Evolutionary conservation across 2,113 vertebrate species (phyloP).

Genomic region (Mionectes macconnelli): DNA sequence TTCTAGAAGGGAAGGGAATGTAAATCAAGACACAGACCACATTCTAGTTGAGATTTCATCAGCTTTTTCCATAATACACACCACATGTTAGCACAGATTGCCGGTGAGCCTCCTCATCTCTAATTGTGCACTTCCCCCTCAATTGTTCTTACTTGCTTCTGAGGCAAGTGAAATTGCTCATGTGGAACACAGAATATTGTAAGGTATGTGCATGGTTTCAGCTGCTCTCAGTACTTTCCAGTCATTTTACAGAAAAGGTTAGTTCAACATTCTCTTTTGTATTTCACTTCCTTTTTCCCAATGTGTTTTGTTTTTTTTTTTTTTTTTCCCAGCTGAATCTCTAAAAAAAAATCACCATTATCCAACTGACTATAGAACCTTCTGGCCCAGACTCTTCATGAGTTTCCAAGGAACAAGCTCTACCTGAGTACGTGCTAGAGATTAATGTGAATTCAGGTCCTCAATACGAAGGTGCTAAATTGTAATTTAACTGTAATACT

Average conservation of each 20-base stretch:
- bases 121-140: not conserved
- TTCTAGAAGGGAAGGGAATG: conserved; percentile 27
- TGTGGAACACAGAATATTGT: not conserved
- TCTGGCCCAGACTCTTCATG: not conserved
- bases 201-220: not conserved
- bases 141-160: not conserved
- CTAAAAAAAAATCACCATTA: not conserved
- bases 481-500: not conserved
- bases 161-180: not conserved
- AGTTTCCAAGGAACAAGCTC: not conserved
- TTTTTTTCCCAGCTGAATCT: not conserved
- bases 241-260: not conserved
- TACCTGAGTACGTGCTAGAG: not conserved
- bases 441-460: not conserved
- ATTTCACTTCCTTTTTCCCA: not conserved
- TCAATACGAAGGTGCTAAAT: not conserved
- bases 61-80: conserved; percentile 21
- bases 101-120: not conserved
- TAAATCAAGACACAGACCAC: conserved; percentile 28
- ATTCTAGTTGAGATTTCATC: conserved; percentile 38
- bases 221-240: not conserved
- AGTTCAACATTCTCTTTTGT: not conserved
- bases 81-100: conserved; percentile 44
- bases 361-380: not conserved
- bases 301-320: fast-evolving